phyloP scores from a whole-genome alignment of 2,113 vertebrate species.

The Myrmecophaga tridactyla region DNA sequence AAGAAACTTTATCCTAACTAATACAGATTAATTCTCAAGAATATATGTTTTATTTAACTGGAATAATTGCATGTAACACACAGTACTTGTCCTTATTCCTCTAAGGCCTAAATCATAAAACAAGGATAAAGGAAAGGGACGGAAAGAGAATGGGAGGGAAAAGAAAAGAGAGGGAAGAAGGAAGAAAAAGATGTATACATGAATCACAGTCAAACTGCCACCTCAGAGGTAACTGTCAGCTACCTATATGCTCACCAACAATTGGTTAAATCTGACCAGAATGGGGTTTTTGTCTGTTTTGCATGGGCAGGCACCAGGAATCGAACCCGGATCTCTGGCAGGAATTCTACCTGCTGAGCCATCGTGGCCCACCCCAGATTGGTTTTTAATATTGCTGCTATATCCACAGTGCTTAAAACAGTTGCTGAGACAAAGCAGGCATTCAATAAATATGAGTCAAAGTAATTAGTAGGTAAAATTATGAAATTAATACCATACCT shows the following conservation, averaged over 20 bases:
- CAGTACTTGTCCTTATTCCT: neutral
- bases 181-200: too few relatives aligned
- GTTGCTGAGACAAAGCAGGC: neutral
- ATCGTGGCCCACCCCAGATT: too few relatives aligned
- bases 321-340: too few relatives aligned
- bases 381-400: neutral
- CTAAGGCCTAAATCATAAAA: slow-evolving; percentile 24
- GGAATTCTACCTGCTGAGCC: too few relatives aligned
- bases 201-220: neutral
- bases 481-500: neutral
- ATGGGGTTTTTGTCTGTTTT: too few relatives aligned
- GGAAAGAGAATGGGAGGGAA: neutral
- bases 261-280: neutral
- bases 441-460: neutral
- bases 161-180: neutral
- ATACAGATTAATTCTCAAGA: neutral
- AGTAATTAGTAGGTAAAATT: neutral
- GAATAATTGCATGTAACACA: neutral
- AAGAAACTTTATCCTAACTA: neutral
- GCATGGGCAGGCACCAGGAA: too few relatives aligned
- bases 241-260: neutral
- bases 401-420: neutral
- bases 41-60: neutral
- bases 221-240: neutral
- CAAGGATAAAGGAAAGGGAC: neutral